Evolutionary conservation across 2,113 vertebrate genomes (phyloP).

Genomic region (Plecturocebus donacophilus): DNA sequence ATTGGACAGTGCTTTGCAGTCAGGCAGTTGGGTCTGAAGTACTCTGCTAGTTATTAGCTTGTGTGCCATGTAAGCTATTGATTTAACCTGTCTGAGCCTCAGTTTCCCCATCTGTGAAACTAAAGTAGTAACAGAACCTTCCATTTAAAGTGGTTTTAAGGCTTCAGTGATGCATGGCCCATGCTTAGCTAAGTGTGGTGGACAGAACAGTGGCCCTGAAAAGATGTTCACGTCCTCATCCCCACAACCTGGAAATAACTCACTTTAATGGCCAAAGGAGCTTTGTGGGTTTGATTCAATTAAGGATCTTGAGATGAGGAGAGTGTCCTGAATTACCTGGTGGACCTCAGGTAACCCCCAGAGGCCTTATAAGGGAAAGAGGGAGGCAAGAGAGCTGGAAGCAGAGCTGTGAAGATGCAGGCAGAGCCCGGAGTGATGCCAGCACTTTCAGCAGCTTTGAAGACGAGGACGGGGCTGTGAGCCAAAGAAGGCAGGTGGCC

Average conservation of each 20-base stretch:
- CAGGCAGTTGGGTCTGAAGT: not conserved
- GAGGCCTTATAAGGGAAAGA: not conserved
- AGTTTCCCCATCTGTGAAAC: not conserved
- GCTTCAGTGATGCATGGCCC: not conserved
- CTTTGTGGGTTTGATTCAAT: not conserved
- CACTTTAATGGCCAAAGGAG: not conserved
- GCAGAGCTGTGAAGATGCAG: not conserved
- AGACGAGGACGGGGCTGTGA: not conserved
- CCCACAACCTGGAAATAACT: not conserved
- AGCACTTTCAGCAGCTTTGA: not conserved
- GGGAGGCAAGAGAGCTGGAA: not conserved
- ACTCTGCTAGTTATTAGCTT: not conserved
- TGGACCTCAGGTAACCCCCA: not conserved
- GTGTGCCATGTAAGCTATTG: not conserved
- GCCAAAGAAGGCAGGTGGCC: not conserved
- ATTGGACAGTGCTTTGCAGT: not conserved
- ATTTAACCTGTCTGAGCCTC: not conserved
- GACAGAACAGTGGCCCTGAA: not conserved
- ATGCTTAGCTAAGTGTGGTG: not conserved
- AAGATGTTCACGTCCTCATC: not conserved
- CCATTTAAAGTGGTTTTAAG: not conserved
- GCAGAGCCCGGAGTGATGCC: not conserved
- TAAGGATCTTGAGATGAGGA: not conserved
- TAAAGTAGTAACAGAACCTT: not conserved
- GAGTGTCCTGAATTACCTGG: not conserved